Percentiles rank a stretch among this genome's conserved stretches.
Evolutionary conservation across 30 jellyfish, hydroid and myxozoan genomes (phyloP).

Genomic region (Chrysaora quinquecirrha): DNA sequence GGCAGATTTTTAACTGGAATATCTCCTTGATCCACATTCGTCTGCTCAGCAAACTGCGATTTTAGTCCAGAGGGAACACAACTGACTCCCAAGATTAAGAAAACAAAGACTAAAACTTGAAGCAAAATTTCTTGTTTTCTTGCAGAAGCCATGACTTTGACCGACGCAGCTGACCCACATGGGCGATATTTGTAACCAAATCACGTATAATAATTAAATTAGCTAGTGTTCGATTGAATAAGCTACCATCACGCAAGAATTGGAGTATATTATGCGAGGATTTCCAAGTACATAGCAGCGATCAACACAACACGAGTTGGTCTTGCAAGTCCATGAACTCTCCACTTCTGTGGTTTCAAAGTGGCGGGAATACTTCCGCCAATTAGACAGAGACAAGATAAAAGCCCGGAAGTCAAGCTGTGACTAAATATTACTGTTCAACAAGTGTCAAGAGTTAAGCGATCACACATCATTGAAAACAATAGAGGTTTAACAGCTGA

Average conservation of each 20-base stretch:
- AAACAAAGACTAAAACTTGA: too few species aligned
- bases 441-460: slow-evolving; percentile 8
- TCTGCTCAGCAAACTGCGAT: neutral
- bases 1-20: too few species aligned
- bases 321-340: neutral
- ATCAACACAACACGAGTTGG: too few species aligned
- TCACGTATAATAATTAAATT: too few species aligned
- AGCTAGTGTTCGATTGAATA: too few species aligned
- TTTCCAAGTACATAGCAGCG: too few species aligned
- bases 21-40: neutral
- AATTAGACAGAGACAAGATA: slow-evolving; percentile 57
- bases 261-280: too few species aligned
- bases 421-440: neutral
- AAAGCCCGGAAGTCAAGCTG: slow-evolving; percentile 71
- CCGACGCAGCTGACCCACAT: too few species aligned
- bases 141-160: neutral
- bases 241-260: too few species aligned
- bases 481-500: neutral
- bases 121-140: neutral
- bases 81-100: neutral
- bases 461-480: slow-evolving; percentile 51
- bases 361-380: slow-evolving; percentile 82
- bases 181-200: too few species aligned
- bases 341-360: slow-evolving; percentile 65
- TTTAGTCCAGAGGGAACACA: neutral